These are phyloP conservation scores for Mungos mungo DNA, from an alignment of 2,113 vertebrate species.

Conservation along the genomic window DNA sequence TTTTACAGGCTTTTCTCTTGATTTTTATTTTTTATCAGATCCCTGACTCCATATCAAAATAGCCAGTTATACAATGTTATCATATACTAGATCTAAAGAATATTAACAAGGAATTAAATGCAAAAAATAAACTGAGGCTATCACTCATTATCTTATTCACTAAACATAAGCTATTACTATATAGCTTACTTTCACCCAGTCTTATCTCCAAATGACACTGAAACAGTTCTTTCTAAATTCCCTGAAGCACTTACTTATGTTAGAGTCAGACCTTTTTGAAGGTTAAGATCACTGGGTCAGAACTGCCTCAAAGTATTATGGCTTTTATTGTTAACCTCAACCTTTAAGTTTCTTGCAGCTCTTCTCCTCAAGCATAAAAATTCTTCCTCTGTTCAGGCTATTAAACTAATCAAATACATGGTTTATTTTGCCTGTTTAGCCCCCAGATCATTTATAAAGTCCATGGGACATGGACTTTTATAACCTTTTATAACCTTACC, in stretches of 20 bases:
- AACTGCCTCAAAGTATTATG: background rate
- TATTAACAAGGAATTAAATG: background rate
- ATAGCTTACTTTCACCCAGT: background rate
- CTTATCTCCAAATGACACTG: background rate
- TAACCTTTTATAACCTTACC: background rate
- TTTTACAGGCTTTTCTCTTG: background rate
- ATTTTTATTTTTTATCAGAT: conserved; percentile 12
- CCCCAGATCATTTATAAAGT: background rate
- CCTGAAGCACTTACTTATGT: background rate
- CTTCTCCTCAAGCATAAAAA: background rate
- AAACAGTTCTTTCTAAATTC: background rate
- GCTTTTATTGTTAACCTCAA: background rate
- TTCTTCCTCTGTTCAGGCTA: background rate
- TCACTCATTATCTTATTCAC: background rate
- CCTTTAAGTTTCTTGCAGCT: background rate
- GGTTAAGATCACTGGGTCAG: background rate
- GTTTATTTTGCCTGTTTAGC: background rate
- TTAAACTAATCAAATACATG: background rate
- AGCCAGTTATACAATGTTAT: background rate
- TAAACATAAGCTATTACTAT: background rate
- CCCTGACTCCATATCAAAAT: background rate
- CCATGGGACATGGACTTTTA: too few species aligned
- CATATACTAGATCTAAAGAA: background rate
- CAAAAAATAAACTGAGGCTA: background rate
- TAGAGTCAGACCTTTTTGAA: background rate